Evolutionary conservation across 2,113 vertebrate species (phyloP).

Genomic region (Charina bottae): DNA sequence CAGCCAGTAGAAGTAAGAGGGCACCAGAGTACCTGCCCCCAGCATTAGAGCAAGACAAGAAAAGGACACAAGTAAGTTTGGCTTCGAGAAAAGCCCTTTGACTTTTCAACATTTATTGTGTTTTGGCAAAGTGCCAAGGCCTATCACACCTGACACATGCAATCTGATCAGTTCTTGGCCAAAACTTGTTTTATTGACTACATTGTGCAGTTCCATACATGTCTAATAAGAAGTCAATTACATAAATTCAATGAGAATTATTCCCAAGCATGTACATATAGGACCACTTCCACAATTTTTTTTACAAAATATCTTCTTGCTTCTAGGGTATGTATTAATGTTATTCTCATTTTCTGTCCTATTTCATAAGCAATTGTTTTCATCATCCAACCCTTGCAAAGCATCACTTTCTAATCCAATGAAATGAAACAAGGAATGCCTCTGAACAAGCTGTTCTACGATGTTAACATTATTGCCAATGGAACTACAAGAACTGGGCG

Average conservation of each 20-base stretch:
- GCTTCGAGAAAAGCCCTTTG: not conserved
- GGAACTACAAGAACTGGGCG: not conserved
- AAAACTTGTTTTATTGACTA: not conserved
- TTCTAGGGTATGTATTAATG: not conserved
- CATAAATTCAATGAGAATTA: not conserved
- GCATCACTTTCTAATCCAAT: not conserved
- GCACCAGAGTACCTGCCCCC: not conserved
- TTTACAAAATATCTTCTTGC: slow-evolving; percentile 23
- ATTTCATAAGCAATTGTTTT: slow-evolving; percentile 20
- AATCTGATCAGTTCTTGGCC: slow-evolving; percentile 33
- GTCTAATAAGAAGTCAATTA: not conserved
- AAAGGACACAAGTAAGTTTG: not conserved
- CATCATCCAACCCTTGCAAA: slow-evolving; percentile 19
- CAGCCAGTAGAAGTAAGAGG: not conserved
- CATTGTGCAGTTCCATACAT: not conserved
- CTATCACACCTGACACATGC: not conserved
- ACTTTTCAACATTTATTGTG: not conserved
- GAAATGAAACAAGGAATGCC: not conserved
- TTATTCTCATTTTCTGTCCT: slow-evolving; percentile 21
- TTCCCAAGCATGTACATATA: not conserved
- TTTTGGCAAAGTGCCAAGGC: not conserved
- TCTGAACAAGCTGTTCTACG: not conserved
- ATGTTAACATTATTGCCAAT: not conserved
- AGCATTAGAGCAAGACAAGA: not conserved
- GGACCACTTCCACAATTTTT: not conserved